Evolutionary conservation across 2,888 invertebrate species (phyloP).

Genomic region (Heliconius ethilla): DNA sequence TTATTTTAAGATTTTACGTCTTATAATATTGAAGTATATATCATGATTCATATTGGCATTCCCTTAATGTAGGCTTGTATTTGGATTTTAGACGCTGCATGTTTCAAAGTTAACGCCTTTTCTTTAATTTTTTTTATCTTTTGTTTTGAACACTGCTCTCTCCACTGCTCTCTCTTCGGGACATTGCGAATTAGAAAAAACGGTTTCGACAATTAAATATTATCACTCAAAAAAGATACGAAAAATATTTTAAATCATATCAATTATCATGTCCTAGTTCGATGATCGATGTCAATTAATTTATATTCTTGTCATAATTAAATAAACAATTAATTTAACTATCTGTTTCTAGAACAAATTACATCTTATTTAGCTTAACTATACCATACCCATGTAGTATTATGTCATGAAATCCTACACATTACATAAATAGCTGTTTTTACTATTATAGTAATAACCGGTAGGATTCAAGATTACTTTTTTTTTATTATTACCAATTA

Average conservation of each 20-base stretch:
- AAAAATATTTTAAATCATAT: neutral
- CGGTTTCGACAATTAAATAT: too few relatives aligned
- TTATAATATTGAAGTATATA: neutral
- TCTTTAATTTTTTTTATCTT: neutral
- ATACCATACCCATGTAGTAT: neutral
- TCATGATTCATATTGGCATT: conserved; percentile 1
- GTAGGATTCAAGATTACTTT: neutral
- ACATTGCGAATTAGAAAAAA: too few relatives aligned
- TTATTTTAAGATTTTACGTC: conserved; percentile 34
- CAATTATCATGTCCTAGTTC: neutral
- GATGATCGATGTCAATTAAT: neutral
- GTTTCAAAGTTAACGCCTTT: neutral
- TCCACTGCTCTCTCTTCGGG: too few relatives aligned
- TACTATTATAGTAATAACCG: neutral
- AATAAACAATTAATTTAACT: neutral
- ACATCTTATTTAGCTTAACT: neutral
- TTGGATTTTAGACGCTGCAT: neutral
- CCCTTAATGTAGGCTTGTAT: neutral
- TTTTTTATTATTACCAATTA: neutral
- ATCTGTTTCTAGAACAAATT: conserved; percentile 19
- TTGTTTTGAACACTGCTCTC: neutral
- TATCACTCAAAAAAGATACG: too few relatives aligned
- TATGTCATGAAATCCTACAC: conserved; percentile 12
- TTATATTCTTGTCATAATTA: neutral
- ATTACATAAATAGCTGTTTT: neutral